Evolutionary conservation across 1,140 invertebrate species (phyloP), one percentile per base, ranked within the genome.

Genomic region (Drosophila biarmipes): DNA sequence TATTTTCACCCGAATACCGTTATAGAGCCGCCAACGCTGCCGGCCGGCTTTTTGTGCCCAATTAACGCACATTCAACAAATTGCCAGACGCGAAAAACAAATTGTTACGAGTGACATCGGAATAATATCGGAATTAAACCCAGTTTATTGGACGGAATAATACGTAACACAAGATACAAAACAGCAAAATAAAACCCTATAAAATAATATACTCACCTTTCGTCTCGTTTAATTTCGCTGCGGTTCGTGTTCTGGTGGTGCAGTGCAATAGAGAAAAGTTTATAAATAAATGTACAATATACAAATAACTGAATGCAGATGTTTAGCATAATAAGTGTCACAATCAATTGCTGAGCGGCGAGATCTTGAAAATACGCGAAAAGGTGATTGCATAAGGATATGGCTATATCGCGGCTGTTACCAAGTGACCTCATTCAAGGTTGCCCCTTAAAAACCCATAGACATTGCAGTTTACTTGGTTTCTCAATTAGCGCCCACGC

Each of bases 41-140:
- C 90, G 90, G 90, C 90, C 90, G 90, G 90, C 86, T 68, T 91
- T 91, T 91, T 91, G 90, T 91, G 90, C 90, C 85, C 82, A 91
- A 91, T 91, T 80, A 89, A 84, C 59, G 67, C 63, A 87, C 80
- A 73, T 79, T 78, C 78, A 80, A 73, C 62, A 79, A 73, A 80
- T 66, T 53, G 67, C 66, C 51, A 58, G 56, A 62, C 42, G 31
- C 29, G 10, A 61, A 35, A 53, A 40, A 37, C n/a, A 61, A 40
- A 43, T 42, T 42, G 15, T 40, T 34, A 51, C 48, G 24, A 34
- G 27, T 15, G 48, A 2, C 19, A 49, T 31, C 46, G 46, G 27
- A 31, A 17, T 49, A 51, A 17, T 49, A 51, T 51, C 48, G 29
- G 15, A 34, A 19, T 34, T 34, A 51, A 51, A 14, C 42, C 55